Evolutionary conservation across 2,888 invertebrate species (phyloP), one percentile per base, ranked within the genome.

Genomic region (Neuroscelio doddi): DNA sequence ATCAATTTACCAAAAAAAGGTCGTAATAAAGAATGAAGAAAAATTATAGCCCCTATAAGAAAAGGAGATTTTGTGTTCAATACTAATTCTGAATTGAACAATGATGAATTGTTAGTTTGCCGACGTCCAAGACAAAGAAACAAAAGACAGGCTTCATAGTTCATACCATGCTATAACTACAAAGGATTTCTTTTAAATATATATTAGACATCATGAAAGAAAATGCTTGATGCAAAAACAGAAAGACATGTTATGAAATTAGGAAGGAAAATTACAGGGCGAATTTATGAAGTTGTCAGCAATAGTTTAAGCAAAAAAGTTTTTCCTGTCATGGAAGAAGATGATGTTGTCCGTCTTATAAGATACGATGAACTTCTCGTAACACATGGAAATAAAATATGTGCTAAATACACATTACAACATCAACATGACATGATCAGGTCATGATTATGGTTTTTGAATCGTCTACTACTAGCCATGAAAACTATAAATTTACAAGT

Each of bases 51-150:
- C 3, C 30, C 38, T 9, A 42, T 72, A 26, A 46, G 69, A 67
- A 65, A 24, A 68, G 71, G 71, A 29, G 68, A 64, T 55, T 69
- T 65, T 34, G 3, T 69, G 5, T 70, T 55, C 17, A 74, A 72
- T 29, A 69, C 69, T 1, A 26, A 47, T 24, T 12, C 16, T 8
- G 55, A 67, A 44, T 61, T 46, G 15, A 73, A 73, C 42, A 47
- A 63, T 3, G 73, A 70, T 8, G 52, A 63, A 15, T 38, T 74
- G 5, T 66, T 74, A 5, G 69, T 72, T 12, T 36, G 64, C 1
- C 57, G 72, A 30, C 58, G 72, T 15, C 70, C 70, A 9, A 62
- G n/a, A 15, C 1, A 39, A 36, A 10, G 41, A 47, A 50, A 49
- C 32, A 30, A 50, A 12, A 69, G 55, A 3, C 24, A 29, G 17